Evolutionary conservation across 2,797 vertebrate genomes (phyloP).

Genomic region (Prionace glauca): DNA sequence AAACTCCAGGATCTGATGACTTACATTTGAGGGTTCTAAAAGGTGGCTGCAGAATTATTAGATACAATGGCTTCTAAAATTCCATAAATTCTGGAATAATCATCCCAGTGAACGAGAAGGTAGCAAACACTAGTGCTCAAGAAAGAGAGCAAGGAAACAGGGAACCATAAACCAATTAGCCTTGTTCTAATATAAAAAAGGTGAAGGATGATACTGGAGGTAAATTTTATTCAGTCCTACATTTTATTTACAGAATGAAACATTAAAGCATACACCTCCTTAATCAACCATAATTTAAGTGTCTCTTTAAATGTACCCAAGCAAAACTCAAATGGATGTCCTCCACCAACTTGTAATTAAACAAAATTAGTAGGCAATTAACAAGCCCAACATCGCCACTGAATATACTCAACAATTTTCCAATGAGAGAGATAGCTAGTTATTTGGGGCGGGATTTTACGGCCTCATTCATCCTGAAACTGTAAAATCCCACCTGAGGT

Average conservation of each 20-base stretch:
- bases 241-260: not conserved
- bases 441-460: no score
- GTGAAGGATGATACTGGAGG: not conserved
- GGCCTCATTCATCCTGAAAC: no score
- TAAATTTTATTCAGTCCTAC: not conserved
- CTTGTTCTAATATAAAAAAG: not conserved
- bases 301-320: not conserved
- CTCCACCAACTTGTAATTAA: not conserved
- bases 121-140: no score
- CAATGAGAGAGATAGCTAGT: no score
- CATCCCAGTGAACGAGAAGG: no score
- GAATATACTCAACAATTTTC: no score
- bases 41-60: not conserved
- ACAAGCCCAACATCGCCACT: not conserved
- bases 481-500: no score
- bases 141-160: not conserved
- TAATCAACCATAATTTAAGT: not conserved
- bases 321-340: not conserved
- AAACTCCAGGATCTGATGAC: no score
- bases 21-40: not conserved
- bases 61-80: no score
- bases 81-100: no score
- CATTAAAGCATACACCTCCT: not conserved
- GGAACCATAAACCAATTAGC: not conserved
- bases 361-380: not conserved